Evolutionary conservation across 2,888 invertebrate species (phyloP).

Genomic region (Desoria tigrina): DNA sequence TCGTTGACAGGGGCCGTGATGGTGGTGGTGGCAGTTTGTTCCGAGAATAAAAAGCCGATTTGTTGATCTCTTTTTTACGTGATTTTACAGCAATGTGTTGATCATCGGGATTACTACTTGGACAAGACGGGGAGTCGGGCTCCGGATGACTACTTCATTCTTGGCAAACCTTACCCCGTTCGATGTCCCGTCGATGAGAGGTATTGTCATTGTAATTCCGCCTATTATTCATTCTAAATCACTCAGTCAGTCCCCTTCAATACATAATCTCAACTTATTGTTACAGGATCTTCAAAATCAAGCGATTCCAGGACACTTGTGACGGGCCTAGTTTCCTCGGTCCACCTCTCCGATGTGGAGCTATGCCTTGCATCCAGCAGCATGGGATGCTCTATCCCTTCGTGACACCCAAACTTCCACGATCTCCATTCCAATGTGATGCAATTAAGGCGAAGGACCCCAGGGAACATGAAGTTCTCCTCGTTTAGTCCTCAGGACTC

Average conservation of each 20-base stretch:
- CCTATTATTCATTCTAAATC: too few relatives aligned
- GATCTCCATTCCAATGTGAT: constrained; percentile 49
- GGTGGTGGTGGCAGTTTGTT: too few relatives aligned
- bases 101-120: constrained; percentile 50
- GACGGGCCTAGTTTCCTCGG: constrained; percentile 43
- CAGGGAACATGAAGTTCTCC: constrained; percentile 39
- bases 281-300: constrained; percentile 47
- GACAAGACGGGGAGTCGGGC: constrained; percentile 45
- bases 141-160: constrained; percentile 43
- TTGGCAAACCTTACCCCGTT: constrained; percentile 46
- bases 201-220: constrained; percentile 23
- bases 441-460: constrained; percentile 32
- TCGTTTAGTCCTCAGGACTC: constrained; percentile 29
- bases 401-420: constrained; percentile 39
- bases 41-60: neutral
- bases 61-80: neutral
- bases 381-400: constrained; percentile 42
- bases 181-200: constrained; percentile 51
- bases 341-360: constrained; percentile 37
- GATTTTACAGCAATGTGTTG: constrained; percentile 35
- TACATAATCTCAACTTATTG: neutral
- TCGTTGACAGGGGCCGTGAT: too few relatives aligned
- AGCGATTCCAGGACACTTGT: constrained; percentile 37
- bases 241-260: too few relatives aligned
- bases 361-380: constrained; percentile 47